Evolutionary conservation across 2,113 vertebrate genomes (phyloP).

Genomic region (Aegotheles bennettii): DNA sequence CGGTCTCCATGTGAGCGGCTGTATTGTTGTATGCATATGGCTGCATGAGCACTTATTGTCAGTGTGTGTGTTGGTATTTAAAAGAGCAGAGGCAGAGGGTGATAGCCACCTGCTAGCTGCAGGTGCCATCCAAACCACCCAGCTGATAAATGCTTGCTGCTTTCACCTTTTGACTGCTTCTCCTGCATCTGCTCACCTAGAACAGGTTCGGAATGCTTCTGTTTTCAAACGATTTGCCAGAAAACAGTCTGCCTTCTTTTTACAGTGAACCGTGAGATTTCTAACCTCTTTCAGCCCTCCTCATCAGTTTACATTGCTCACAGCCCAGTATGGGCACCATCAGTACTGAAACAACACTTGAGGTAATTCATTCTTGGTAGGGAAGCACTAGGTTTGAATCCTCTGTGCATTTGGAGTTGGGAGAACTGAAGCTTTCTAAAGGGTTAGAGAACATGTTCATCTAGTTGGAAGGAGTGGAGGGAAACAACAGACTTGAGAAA

Average conservation of each 20-base stretch:
- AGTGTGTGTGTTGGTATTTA: background rate
- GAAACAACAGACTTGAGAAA: background rate
- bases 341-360: background rate
- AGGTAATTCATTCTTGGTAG: background rate
- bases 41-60: background rate
- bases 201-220: background rate
- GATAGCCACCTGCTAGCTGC: background rate
- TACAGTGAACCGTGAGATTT: background rate
- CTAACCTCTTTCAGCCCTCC: background rate
- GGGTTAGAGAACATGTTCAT: background rate
- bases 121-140: background rate
- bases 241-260: background rate
- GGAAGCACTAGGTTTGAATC: background rate
- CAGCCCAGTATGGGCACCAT: background rate
- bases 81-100: background rate
- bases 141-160: background rate
- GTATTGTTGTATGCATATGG: background rate
- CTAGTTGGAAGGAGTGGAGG: background rate
- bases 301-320: background rate
- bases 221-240: background rate
- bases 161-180: background rate
- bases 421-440: background rate
- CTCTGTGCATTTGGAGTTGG: background rate
- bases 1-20: fast-evolving
- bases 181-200: background rate